These are phyloP conservation scores for Mamestra brassicae DNA, from an alignment of 2,888 invertebrate species.

Conservation along the genomic window DNA sequence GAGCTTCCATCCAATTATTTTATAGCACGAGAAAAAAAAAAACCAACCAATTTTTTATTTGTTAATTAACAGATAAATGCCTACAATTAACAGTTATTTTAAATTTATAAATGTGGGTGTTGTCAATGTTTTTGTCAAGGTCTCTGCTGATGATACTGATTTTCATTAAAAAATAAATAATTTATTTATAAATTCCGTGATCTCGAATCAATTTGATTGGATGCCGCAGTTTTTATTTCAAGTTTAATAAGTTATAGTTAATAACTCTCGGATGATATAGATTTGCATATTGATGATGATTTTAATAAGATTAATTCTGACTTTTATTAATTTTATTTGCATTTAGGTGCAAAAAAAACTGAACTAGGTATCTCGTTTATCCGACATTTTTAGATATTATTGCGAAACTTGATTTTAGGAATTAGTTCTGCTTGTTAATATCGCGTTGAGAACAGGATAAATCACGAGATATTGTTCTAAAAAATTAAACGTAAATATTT, in stretches of 20 bases:
- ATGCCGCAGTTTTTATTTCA: constrained; percentile 23
- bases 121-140: constrained; percentile 57
- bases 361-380: neutral
- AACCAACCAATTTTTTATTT: constrained; percentile 10
- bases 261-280: constrained; percentile 21
- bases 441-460: neutral
- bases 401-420: neutral
- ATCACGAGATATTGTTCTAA: neutral
- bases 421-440: constrained; percentile 1
- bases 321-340: constrained; percentile 27
- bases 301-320: constrained; percentile 37
- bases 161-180: constrained; percentile 19
- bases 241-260: constrained; percentile 47
- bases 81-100: constrained; percentile 18
- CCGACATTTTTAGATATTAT: neutral
- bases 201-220: constrained; percentile 45
- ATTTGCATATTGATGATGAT: constrained; percentile 41
- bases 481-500: neutral
- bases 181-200: constrained; percentile 52
- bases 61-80: constrained; percentile 16
- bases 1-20: constrained; percentile 32
- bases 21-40: neutral
- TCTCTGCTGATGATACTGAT: constrained; percentile 26
- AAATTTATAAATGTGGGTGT: constrained; percentile 12
- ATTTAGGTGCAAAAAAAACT: neutral